phyloP scores from a whole-genome alignment of 1,140 invertebrate genomes.

The Bombus cullumanus region DNA sequence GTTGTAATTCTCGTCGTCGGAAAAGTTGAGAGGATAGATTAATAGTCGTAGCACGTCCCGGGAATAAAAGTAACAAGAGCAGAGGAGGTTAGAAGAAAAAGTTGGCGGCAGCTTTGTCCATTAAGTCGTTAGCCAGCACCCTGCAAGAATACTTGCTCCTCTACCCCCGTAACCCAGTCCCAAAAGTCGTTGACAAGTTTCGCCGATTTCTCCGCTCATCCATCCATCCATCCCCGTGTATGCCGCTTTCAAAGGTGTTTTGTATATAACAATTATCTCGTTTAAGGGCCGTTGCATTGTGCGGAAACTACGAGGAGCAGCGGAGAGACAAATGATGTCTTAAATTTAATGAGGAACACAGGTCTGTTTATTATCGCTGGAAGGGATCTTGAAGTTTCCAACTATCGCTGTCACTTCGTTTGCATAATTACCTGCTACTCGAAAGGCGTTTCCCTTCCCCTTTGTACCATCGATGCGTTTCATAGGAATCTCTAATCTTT shows the following conservation, averaged over 20 bases:
- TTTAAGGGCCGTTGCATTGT: constrained; percentile 3
- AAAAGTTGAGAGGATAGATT: constrained; percentile 51
- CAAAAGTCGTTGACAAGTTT: constrained; percentile 54
- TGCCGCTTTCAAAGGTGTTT: constrained; percentile 51
- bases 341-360: constrained; percentile 41
- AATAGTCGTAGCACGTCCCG: constrained; percentile 39
- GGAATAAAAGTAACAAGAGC: constrained; percentile 59
- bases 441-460: no score
- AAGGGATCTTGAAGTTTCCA: background rate
- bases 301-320: background rate
- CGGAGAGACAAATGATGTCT: constrained; percentile 22
- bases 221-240: constrained; percentile 33
- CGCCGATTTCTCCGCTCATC: constrained; percentile 13
- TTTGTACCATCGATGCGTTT: background rate
- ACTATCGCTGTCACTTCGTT: constrained; percentile 19
- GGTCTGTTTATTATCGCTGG: constrained; percentile 21
- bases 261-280: constrained; percentile 55
- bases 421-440: constrained; percentile 3
- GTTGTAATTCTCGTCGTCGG: background rate
- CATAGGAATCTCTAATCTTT: background rate
- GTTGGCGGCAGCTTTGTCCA: constrained; percentile 60
- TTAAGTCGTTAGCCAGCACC: constrained; percentile 53
- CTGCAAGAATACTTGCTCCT: constrained; percentile 51
- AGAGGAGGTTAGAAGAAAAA: constrained; percentile 46
- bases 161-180: constrained; percentile 51